Percentiles rank a stretch among this genome's conserved stretches.
phyloP scores from a whole-genome alignment of 2,113 vertebrate genomes.

The Pseudopipra pipra region DNA sequence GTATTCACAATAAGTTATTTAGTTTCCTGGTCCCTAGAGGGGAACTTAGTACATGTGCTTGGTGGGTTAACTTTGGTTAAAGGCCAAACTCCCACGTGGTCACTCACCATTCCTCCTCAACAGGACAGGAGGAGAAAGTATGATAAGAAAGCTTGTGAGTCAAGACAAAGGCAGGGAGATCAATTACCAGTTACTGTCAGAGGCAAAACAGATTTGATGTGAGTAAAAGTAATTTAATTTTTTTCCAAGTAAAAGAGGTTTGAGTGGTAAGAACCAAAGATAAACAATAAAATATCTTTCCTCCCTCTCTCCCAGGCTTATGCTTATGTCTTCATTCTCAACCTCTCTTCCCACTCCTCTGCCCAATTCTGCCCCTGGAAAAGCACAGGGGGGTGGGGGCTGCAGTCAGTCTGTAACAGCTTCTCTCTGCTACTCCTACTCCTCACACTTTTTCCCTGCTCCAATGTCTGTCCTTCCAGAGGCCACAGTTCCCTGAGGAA shows the following conservation, averaged over 20 bases:
- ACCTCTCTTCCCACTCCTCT: accelerated
- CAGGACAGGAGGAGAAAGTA: not conserved
- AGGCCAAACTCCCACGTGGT: not conserved
- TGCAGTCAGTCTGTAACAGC: not conserved
- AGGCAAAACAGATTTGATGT: not conserved
- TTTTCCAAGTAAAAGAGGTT: not conserved
- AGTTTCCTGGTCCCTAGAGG: not conserved
- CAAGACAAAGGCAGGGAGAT: not conserved
- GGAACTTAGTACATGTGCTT: not conserved
- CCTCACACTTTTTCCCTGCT: not conserved
- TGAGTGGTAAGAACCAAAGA: not conserved
- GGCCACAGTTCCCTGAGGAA: not conserved
- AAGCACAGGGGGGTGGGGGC: not conserved
- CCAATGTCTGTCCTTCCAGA: not conserved
- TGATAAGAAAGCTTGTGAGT: not conserved
- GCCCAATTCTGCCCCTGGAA: accelerated
- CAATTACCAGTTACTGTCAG: not conserved
- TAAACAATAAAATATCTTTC: not conserved
- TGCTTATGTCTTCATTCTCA: not conserved
- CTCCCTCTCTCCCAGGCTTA: not conserved
- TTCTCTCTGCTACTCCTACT: not conserved
- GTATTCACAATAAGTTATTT: not conserved
- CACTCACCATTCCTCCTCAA: not conserved
- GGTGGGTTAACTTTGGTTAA: not conserved
- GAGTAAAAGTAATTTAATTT: not conserved